Conservation (phyloP, 1,140 invertebrate genomes). For the Portunus trituberculatus region DNA sequence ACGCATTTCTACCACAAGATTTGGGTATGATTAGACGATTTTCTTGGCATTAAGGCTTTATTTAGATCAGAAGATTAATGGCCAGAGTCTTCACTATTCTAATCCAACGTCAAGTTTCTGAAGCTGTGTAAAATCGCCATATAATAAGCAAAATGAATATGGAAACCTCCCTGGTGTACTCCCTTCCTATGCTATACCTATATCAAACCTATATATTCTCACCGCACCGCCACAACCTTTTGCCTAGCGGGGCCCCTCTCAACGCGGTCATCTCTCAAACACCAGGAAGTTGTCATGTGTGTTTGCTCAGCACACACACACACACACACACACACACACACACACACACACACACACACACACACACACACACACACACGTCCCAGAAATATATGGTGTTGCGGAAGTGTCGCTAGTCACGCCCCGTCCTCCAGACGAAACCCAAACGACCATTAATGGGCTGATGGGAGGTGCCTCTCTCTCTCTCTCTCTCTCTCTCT, state of each 20-base stretch:
- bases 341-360: neutral
- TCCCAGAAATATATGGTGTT: neutral
- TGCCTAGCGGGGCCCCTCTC: neutral
- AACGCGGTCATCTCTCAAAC: neutral
- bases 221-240: too few species aligned
- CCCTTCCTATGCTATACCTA: too few species aligned
- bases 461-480: neutral
- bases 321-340: neutral
- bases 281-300: constrained; percentile 10
- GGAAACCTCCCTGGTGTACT: too few species aligned
- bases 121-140: too few species aligned
- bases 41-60: too few species aligned
- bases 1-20: too few species aligned
- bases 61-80: too few species aligned
- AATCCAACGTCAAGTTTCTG: too few species aligned
- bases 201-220: too few species aligned
- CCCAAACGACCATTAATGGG: neutral
- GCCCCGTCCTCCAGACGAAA: neutral
- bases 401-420: neutral
- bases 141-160: too few species aligned
- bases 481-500: constrained; percentile 9
- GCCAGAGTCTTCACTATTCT: too few species aligned
- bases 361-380: neutral
- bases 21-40: too few species aligned
- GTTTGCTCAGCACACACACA: neutral